phyloP scores from a whole-genome alignment of 2,888 invertebrate genomes.

The Sarcophaga carnaria region DNA sequence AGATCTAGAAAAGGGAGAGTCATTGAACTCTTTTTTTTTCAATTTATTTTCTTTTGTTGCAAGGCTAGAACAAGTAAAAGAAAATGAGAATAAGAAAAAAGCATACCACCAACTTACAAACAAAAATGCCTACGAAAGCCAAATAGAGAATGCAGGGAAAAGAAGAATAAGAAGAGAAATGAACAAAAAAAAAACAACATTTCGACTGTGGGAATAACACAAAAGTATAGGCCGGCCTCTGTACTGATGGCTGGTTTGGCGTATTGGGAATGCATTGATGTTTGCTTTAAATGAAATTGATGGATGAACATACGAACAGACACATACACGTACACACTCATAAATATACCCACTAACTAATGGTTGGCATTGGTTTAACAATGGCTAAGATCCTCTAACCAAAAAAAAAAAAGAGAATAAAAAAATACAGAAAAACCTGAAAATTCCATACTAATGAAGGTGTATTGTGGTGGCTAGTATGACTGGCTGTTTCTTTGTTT shows the following conservation, averaged over 20 bases:
- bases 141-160: conserved; percentile 23
- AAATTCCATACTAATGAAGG: conserved; percentile 46
- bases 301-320: conserved; percentile 7
- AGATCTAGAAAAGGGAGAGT: conserved; percentile 53
- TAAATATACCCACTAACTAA: conserved; percentile 15
- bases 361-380: neutral
- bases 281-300: conserved; percentile 15
- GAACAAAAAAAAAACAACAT: conserved; percentile 17
- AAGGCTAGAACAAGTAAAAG: conserved; percentile 34
- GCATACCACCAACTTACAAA: conserved; percentile 45
- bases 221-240: neutral
- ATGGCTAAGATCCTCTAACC: neutral
- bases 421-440: neutral
- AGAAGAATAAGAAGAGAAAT: neutral
- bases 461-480: conserved; percentile 13
- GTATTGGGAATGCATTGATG: conserved; percentile 40
- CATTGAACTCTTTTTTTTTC: conserved; percentile 63
- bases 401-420: neutral
- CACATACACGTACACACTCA: conserved; percentile 15
- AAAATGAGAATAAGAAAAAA: conserved; percentile 3
- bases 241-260: neutral
- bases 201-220: conserved; percentile 59
- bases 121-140: conserved; percentile 30
- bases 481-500: conserved; percentile 23
- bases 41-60: conserved; percentile 37